Base-by-base conservation (phyloP, 2,888 invertebrate species). In the Morpho helenor region DNA sequence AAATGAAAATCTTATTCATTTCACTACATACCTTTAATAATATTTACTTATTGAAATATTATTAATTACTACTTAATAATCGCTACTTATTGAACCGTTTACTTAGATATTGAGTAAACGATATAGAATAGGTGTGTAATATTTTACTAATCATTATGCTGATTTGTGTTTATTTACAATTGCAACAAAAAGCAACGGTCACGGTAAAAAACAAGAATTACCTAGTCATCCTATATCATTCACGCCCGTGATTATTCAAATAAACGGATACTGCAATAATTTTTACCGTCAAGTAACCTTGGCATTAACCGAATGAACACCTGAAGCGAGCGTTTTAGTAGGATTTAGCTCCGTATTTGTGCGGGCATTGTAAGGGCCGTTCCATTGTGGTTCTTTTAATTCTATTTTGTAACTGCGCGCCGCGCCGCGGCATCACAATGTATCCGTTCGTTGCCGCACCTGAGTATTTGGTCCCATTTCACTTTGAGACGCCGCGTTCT, bases 341-440 rank as follows among this genome's bases (percentile, higher is more conserved):
- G 68, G 75, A 74, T 74, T 81, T 79, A 49, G 49, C 49, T 22
- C 43, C 66, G 76, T 74, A 77, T 74, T 76, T 79, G 80, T 83
- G 78, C 82, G 73, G 79, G 76, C 71, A 75, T 77, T 79, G 77
- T 83, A 81, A 84, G 77, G 74, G 78, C 80, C 73, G 75, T 72
- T 72, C 77, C 82, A 84, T 87, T 87, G 86, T 87, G 78, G 77
- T 71, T 79, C 79, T 83, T 88, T 86, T 86, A 82, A 82, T 85
- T 85, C 80, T 85, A 82, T 85, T 86, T 72, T 68, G 68, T 74
- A 76, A 74, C 72, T 67, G 75, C 71, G 73, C 67, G 62, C 68
- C 67, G 65, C 68, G 70, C 71, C 68, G 72, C 68, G 73, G 68
- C 74, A 71, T 75, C 76, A 82, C 82, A 82, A 77, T 82, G 82